Percentiles rank a stretch among this genome's conserved stretches.
phyloP scores from a whole-genome alignment of 1,140 invertebrate genomes.

The Eumaeus atala region DNA sequence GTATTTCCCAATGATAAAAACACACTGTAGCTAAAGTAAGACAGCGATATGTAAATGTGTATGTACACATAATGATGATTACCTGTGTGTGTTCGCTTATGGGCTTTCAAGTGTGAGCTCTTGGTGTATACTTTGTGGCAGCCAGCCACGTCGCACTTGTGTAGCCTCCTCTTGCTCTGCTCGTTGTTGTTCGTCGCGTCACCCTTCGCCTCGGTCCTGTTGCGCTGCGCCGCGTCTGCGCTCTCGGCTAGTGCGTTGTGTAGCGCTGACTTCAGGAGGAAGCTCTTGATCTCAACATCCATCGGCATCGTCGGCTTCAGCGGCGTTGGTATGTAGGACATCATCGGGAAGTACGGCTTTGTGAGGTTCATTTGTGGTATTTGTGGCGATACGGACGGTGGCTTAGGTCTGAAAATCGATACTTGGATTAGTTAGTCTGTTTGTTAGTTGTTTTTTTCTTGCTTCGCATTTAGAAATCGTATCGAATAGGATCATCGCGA shows the following conservation, averaged over 20 bases:
- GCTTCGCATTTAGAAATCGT: no score
- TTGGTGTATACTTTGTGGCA: slow-evolving; percentile 99
- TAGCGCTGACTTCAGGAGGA: slow-evolving; percentile 49
- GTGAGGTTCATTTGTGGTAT: slow-evolving; percentile 22
- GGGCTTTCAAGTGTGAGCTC: slow-evolving; percentile 97
- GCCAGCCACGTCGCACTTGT: slow-evolving; percentile 95
- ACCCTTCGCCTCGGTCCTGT: slow-evolving; percentile 14
- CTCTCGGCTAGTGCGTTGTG: slow-evolving; percentile 47
- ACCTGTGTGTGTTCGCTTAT: slow-evolving; percentile 98
- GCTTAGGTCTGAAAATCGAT: slow-evolving; percentile 38
- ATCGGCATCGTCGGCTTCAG: slow-evolving; percentile 28
- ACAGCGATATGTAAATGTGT: no score
- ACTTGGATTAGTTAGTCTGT: neutral
- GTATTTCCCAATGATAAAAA: no score
- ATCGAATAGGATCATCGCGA: no score
- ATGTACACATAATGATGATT: slow-evolving; percentile 40
- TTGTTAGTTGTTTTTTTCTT: no score
- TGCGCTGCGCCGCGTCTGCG: slow-evolving; percentile 28
- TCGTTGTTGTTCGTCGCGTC: slow-evolving; percentile 28
- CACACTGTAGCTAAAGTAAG: no score
- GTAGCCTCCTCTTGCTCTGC: slow-evolving; percentile 70
- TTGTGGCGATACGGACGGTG: slow-evolving; percentile 14
- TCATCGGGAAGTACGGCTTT: slow-evolving; percentile 32
- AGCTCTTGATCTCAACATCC: slow-evolving; percentile 46
- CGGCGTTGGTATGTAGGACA: slow-evolving; percentile 33